phyloP scores from a whole-genome alignment of 2,113 vertebrate genomes.

The Indri indri region DNA sequence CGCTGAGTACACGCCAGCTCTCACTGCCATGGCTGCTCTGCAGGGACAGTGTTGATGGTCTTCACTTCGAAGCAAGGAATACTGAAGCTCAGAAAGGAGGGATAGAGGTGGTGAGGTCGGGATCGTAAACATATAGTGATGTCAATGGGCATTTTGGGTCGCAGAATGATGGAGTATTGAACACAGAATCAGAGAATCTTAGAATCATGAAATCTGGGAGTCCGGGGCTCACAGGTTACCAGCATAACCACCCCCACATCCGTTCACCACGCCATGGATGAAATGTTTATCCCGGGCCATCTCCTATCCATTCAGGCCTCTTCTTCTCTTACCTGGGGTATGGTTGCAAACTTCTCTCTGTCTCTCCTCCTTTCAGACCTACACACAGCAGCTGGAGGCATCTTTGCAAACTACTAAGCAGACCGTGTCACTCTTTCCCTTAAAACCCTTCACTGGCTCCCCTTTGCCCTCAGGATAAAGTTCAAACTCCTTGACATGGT shows the following conservation, averaged over 20 bases:
- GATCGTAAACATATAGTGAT: neutral
- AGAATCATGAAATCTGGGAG: neutral
- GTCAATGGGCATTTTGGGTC: neutral
- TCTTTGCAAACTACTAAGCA: neutral
- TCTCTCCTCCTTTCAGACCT: neutral
- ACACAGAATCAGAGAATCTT: neutral
- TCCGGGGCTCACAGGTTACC: neutral
- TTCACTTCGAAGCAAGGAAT: neutral
- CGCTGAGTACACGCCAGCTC: neutral
- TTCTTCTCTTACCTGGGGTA: conserved; percentile 48
- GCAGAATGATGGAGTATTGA: neutral
- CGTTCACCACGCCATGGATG: rapidly evolving
- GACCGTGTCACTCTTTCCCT: conserved; percentile 24
- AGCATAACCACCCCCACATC: too few species aligned
- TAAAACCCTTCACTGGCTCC: conserved; percentile 39
- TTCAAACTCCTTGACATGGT: conserved; percentile 52
- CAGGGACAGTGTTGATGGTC: neutral
- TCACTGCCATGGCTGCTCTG: neutral
- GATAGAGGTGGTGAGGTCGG: neutral
- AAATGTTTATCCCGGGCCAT: neutral
- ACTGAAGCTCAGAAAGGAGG: neutral
- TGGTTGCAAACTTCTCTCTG: neutral
- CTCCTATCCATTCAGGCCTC: neutral
- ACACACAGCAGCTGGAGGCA: neutral
- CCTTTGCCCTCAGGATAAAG: conserved; percentile 66